These are phyloP conservation scores for Porites evermanni DNA, from an alignment of 92 coral and sea anemone species.

Conservation along the genomic window DNA sequence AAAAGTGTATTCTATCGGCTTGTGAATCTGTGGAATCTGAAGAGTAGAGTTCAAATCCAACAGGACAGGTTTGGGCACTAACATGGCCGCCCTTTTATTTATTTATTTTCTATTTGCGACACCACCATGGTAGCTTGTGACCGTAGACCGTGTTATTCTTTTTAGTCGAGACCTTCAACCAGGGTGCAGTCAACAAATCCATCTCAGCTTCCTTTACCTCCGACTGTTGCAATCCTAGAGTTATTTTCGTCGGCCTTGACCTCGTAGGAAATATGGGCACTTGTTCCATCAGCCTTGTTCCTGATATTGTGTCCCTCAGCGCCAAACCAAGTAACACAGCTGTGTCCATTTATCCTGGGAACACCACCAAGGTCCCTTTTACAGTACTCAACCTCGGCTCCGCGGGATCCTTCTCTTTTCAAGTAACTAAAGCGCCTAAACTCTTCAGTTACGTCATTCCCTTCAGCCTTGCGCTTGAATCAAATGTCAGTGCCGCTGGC, in stretches of 20 bases:
- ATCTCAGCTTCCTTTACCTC: slow-evolving; percentile 36
- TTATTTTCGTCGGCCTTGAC: slow-evolving; percentile 37
- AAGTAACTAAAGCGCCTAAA: slow-evolving; percentile 16
- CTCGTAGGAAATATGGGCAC: slow-evolving; percentile 57
- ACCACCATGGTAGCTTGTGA: too few relatives aligned
- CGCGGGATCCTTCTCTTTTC: slow-evolving; percentile 31
- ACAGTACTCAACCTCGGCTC: slow-evolving; percentile 52
- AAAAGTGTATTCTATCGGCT: too few relatives aligned
- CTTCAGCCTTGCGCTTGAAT: slow-evolving; percentile 35
- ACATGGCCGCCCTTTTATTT: too few relatives aligned
- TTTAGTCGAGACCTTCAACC: slow-evolving; percentile 33
- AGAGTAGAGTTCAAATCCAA: too few relatives aligned
- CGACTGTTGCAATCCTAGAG: slow-evolving; percentile 48
- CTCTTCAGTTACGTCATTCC: slow-evolving; percentile 45
- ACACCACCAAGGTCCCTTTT: slow-evolving; percentile 46
- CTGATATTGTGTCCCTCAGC: slow-evolving; percentile 42
- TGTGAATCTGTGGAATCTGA: too few relatives aligned
- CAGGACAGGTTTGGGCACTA: too few relatives aligned
- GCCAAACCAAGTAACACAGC: slow-evolving; percentile 16
- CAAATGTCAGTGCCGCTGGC: slow-evolving; percentile 12
- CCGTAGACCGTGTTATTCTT: background rate
- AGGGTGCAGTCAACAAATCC: slow-evolving; percentile 35
- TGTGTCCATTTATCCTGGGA: slow-evolving; percentile 17
- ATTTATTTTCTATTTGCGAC: too few relatives aligned
- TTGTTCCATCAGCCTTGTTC: slow-evolving; percentile 42